phyloP scores from a whole-genome alignment of 2,888 invertebrate species.

The Byasa hedistus region DNA sequence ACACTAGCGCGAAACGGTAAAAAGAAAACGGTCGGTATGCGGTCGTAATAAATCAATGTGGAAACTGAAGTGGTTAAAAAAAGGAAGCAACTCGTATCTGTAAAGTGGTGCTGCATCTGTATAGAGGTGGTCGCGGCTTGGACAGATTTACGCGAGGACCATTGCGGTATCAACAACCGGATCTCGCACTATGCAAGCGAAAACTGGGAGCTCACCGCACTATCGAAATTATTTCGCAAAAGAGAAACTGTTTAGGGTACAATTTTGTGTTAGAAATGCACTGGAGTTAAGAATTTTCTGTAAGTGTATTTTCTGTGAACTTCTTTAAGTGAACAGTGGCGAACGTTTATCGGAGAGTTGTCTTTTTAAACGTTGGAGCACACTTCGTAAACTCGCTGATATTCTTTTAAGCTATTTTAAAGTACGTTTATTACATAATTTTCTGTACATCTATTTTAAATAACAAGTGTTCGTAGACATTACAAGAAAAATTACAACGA shows the following conservation, averaged over 20 bases:
- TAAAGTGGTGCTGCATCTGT: constrained; percentile 41
- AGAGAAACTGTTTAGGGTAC: constrained; percentile 20
- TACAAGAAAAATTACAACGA: not conserved
- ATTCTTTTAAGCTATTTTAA: constrained; percentile 18
- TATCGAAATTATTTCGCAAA: constrained; percentile 28
- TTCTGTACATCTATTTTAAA: not conserved
- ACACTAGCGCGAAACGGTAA: constrained; percentile 34
- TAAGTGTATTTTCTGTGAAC: constrained; percentile 15
- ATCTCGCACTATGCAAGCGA: constrained; percentile 44
- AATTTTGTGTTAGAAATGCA: constrained; percentile 26
- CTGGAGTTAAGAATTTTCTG: constrained; percentile 21
- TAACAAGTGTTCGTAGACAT: not conserved
- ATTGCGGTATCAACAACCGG: constrained; percentile 47
- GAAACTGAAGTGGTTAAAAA: constrained; percentile 39
- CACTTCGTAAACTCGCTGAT: constrained; percentile 10
- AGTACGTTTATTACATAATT: not conserved
- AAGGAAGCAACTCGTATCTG: constrained; percentile 45
- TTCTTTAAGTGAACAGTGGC: constrained; percentile 14
- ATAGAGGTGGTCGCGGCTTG: constrained; percentile 38
- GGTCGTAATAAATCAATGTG: constrained; percentile 53
- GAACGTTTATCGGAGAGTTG: constrained; percentile 25
- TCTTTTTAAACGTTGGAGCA: constrained; percentile 16
- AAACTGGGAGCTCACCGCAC: constrained; percentile 25
- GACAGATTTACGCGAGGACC: constrained; percentile 65
- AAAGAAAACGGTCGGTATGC: constrained; percentile 39